phyloP scores from a whole-genome alignment of 2,113 vertebrate species.

The Melospiza georgiana region DNA sequence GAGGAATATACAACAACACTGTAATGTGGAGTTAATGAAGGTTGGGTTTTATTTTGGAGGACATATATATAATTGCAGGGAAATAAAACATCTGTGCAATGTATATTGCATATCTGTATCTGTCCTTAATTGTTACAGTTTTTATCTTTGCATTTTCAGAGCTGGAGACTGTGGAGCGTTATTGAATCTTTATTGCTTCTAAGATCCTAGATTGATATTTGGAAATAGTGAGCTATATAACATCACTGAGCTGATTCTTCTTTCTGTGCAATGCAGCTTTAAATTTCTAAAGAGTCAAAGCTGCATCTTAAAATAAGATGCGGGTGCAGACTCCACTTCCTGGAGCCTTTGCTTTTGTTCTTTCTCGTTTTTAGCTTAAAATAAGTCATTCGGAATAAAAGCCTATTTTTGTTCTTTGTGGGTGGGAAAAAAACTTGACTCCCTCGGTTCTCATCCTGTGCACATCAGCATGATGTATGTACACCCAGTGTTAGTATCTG shows the following conservation, averaged over 20 bases:
- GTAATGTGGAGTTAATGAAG: slow-evolving; percentile 53
- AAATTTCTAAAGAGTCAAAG: slow-evolving; percentile 36
- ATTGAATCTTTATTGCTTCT: slow-evolving; percentile 44
- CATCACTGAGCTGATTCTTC: background rate
- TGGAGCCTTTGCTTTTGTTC: slow-evolving; percentile 37
- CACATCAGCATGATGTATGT: background rate
- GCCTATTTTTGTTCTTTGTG: slow-evolving; percentile 56
- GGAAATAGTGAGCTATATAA: background rate
- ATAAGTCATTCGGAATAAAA: slow-evolving; percentile 46
- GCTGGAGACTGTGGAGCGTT: background rate
- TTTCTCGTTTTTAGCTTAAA: slow-evolving; percentile 38
- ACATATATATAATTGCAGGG: slow-evolving; percentile 47
- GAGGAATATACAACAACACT: background rate
- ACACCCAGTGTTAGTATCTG: slow-evolving; percentile 2
- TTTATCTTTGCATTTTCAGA: slow-evolving; percentile 31
- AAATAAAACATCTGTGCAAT: slow-evolving; percentile 67
- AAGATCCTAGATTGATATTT: slow-evolving; percentile 11
- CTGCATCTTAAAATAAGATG: slow-evolving; percentile 32
- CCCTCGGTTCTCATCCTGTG: background rate
- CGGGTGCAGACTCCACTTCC: slow-evolving; percentile 20
- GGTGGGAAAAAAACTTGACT: slow-evolving; percentile 15
- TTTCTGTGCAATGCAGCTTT: slow-evolving; percentile 27
- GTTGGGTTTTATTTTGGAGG: background rate
- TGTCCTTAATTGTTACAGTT: slow-evolving; percentile 47
- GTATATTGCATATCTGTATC: slow-evolving; percentile 48